Evolutionary conservation across 2,113 vertebrate species (phyloP), one percentile per base, ranked within the genome.

Genomic region (Callionymus lyra): DNA sequence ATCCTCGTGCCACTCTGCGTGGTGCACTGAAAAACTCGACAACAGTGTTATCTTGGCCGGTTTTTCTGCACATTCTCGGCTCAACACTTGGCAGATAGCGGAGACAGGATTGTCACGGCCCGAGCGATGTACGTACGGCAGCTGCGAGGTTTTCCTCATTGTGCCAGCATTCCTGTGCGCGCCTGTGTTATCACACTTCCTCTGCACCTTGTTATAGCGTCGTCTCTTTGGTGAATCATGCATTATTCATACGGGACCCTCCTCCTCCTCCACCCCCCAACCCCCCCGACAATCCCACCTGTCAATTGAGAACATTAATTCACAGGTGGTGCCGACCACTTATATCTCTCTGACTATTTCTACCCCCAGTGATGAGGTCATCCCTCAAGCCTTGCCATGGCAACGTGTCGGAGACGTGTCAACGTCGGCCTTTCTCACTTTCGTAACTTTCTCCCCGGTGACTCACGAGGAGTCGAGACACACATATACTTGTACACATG

Each of bases 381-480:
- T 16, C 16, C 44, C 57, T 59, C 15, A 12, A 11, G 63, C 54
- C 44, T 50, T 16, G 13, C 44, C 8, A 32, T 9, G 13, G 40
- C 38, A 17, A 47, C 46, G 14, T 39, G 55, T 40, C 50, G 34
- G 38, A 35, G 42, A 37, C 50, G 61, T 27, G 21, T 27, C 8
- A 8, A 27, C 4, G 21, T 27, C 21, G 8, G 21, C 4, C 21
- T 19, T 61, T 37, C 17, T 54, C 32, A 54, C 58, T 73, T 67
- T 41, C 41, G 33, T 49, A 71, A 67, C 68, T 49, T 44, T 32
- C 16, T 13, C 43, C 11, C 42, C 40, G 42, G 39, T 79, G 68
- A 79, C 47, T 81, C 78, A 81, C 36, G 1, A n/a, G 38, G 21
- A 27, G 21, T 5, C 21, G 4, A 27, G 21, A 50, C 53, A 34